Evolutionary conservation across 53 echinoderm and acorn worm genomes (phyloP).

Genomic region (Stichopus horrens): DNA sequence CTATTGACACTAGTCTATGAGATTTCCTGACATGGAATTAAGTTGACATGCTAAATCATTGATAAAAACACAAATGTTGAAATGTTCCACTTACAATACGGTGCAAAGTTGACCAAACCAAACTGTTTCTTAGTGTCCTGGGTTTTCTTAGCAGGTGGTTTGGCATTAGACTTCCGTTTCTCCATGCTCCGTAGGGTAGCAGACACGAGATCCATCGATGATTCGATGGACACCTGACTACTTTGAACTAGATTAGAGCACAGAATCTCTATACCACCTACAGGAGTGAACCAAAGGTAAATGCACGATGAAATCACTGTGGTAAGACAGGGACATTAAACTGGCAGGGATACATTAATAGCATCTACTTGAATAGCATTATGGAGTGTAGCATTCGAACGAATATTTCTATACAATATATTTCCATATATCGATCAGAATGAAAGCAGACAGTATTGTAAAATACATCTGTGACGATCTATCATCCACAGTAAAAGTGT

Average conservation of each 20-base stretch:
- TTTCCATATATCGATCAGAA: neutral
- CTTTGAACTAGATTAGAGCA: constrained; percentile 90
- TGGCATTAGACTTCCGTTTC: constrained; percentile 35
- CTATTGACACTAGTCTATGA: neutral
- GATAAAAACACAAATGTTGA: neutral
- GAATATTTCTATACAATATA: too few relatives aligned
- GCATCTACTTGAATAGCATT: too few relatives aligned
- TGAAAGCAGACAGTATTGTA: neutral
- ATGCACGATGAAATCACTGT: too few relatives aligned
- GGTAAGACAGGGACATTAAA: too few relatives aligned
- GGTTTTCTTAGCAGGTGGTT: constrained; percentile 42
- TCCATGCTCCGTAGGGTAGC: constrained; percentile 74
- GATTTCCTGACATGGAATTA: neutral
- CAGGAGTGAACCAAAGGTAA: neutral
- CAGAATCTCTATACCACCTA: constrained; percentile 88
- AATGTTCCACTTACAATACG: constrained; percentile 66
- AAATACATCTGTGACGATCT: too few relatives aligned
- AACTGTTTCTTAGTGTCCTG: constrained; percentile 76
- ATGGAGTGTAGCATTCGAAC: too few relatives aligned
- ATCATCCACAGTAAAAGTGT: too few relatives aligned
- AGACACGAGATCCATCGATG: constrained; percentile 85
- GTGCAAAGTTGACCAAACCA: constrained; percentile 94
- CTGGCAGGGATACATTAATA: too few relatives aligned
- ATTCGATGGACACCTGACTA: constrained; percentile 83
- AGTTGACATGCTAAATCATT: neutral